Evolutionary conservation across 2,113 vertebrate species (phyloP), one percentile per base, ranked within the genome.

Genomic region (Donacobius atricapilla): DNA sequence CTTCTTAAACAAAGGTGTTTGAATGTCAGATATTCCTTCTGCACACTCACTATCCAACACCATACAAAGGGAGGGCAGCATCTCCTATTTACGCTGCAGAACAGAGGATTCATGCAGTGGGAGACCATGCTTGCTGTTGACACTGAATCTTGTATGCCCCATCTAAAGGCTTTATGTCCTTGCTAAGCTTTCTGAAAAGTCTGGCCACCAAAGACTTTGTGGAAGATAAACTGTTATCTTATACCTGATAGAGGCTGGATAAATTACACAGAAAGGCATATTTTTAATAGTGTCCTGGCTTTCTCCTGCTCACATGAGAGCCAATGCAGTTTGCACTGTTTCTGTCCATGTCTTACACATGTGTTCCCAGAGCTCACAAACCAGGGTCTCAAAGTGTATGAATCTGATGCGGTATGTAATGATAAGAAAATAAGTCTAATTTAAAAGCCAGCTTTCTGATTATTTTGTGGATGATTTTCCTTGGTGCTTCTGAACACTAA

Each of bases 261-360:
- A 73, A 77, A 86, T 70, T 53, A 45, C 70, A 47, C 7, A 27
- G 68, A 65, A 39, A 15, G 6, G 23, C 23, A 28, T 50, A n/a
- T 88, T 76, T 85, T 90, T 42, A 65, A 30, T 20, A 18, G 50
- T 57, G 20, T 72, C 37, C 25, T 7, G 3, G 30, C 54, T 77
- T 79, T 69, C 13, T 83, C 9, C 39, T 4, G 5, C 25, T 27
- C 40, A 21, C 2, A 1, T 11, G 13, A 60, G 25, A 40, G 27
- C 35, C 58, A 70, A 24, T 23, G 33, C 3, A 2, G 45, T 71
- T 83, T 27, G 8, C n/a, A 15, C 23, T 7, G 2, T 30, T 73
- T 30, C 42, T 72, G 23, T 16, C 14, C 9, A 0, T 39, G 16
- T 44, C 76, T 92, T 15, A 48, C 13, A 16, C 0, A 0, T 3